phyloP scores from a whole-genome alignment of 1,140 invertebrate species.

The Bradysia coprophila region DNA sequence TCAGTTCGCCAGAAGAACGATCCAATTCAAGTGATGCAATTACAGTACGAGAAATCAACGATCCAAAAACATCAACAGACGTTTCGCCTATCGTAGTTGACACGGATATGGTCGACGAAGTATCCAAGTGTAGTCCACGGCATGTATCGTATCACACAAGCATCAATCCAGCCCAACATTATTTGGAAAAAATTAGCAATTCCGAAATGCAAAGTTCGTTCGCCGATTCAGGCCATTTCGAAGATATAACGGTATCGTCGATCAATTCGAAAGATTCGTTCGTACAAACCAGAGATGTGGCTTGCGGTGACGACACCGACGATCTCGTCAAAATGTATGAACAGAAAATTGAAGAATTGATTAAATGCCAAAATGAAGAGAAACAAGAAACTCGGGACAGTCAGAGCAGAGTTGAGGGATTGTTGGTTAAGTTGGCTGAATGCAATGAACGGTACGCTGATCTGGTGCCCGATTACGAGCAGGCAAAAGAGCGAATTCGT shows the following conservation, averaged over 20 bases:
- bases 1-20: constrained; percentile 49
- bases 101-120: constrained; percentile 17
- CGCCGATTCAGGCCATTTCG: constrained; percentile 70
- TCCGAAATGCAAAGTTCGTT: constrained; percentile 47
- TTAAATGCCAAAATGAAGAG: constrained; percentile 44
- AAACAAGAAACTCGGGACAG: constrained; percentile 51
- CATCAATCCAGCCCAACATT: constrained; percentile 18
- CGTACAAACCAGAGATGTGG: constrained; percentile 31
- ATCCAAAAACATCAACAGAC: constrained; percentile 25
- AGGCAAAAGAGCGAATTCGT: constrained; percentile 41
- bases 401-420: constrained; percentile 57
- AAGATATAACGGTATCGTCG: constrained; percentile 53
- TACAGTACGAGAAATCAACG: constrained; percentile 41
- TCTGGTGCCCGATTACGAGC: constrained; percentile 42
- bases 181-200: constrained; percentile 4
- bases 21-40: constrained; percentile 55
- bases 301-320: constrained; percentile 29
- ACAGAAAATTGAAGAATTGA: constrained; percentile 49
- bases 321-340: constrained; percentile 50
- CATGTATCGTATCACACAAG: too few species aligned
- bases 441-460: constrained; percentile 56
- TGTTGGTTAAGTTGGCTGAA: constrained; percentile 59
- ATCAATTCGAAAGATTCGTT: constrained; percentile 54
- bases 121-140: constrained; percentile 24
- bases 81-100: constrained; percentile 25